These are phyloP conservation scores for Poecilia gillii DNA, from an alignment of 2,797 vertebrate genomes.

Conservation along the genomic window DNA sequence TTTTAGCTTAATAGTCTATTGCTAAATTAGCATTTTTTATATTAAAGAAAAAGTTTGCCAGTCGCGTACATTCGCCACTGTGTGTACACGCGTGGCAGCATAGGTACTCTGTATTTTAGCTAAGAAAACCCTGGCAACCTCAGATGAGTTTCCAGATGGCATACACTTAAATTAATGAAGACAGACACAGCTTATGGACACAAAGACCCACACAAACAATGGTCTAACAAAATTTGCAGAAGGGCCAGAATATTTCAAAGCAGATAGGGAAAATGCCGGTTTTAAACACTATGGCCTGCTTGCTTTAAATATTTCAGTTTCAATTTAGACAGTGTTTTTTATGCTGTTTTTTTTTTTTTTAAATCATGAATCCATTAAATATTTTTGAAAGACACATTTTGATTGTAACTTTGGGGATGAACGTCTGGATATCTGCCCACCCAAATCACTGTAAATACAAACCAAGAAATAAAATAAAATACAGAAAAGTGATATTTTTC, in stretches of 20 bases:
- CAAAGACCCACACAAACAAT: conserved; percentile 2
- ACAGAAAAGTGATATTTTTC: not conserved
- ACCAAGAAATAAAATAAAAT: not conserved
- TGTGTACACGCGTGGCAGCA: conserved; percentile 4
- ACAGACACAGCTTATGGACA: not conserved
- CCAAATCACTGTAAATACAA: not conserved
- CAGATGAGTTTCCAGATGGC: conserved; percentile 71
- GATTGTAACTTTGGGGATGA: not conserved
- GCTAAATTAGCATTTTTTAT: not conserved
- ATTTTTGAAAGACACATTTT: too few species aligned
- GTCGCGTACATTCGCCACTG: too few species aligned
- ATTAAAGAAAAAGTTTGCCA: not conserved
- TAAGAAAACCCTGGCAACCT: conserved; percentile 62
- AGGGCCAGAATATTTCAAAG: not conserved
- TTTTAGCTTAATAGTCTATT: not conserved
- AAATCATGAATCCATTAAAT: too few species aligned
- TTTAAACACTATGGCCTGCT: not conserved
- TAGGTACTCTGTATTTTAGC: conserved; percentile 32
- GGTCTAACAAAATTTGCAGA: not conserved
- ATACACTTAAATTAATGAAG: conserved; percentile 77
- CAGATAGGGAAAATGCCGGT: not conserved
- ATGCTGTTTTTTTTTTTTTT: too few species aligned
- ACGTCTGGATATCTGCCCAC: too few species aligned
- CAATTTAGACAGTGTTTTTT: not conserved
- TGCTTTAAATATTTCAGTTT: not conserved